Percentiles rank a stretch among this genome's conserved stretches.
These are phyloP conservation scores for Marmota flaviventris DNA, from an alignment of 2,113 vertebrate genomes.

Conservation along the genomic window DNA sequence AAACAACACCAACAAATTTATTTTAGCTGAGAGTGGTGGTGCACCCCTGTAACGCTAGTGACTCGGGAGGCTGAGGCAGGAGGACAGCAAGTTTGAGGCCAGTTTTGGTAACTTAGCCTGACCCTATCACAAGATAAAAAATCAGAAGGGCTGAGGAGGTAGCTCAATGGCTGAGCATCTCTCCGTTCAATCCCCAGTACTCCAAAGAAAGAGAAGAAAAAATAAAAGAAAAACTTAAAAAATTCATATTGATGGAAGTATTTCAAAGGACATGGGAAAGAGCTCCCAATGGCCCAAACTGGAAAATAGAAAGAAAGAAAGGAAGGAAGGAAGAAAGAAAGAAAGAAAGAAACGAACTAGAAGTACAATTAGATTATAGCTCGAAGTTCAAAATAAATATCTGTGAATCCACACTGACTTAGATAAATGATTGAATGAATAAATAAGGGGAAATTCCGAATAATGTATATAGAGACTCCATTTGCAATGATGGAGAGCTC, in stretches of 20 bases:
- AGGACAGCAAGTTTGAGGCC: too few species aligned
- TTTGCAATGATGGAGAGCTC: neutral
- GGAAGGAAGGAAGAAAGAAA: too few species aligned
- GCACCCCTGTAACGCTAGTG: too few species aligned
- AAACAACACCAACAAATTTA: neutral
- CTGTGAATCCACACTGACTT: neutral
- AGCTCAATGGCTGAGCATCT: too few species aligned
- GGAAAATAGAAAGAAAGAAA: neutral
- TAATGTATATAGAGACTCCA: neutral
- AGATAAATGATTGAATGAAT: neutral
- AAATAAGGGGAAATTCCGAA: neutral
- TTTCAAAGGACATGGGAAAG: neutral
- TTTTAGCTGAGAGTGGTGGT: too few species aligned
- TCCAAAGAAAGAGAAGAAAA: too few species aligned
- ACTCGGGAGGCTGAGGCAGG: too few species aligned
- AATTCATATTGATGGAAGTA: neutral
- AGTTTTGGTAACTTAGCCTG: too few species aligned
- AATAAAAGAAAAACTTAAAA: neutral
- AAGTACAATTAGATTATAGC: neutral
- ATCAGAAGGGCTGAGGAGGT: too few species aligned
- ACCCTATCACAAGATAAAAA: too few species aligned
- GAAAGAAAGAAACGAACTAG: neutral
- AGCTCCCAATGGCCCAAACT: neutral
- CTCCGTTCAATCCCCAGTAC: too few species aligned
- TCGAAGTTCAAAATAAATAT: neutral